Conservation (phyloP, 2,113 vertebrate species). For the Phaethornis superciliosus region DNA sequence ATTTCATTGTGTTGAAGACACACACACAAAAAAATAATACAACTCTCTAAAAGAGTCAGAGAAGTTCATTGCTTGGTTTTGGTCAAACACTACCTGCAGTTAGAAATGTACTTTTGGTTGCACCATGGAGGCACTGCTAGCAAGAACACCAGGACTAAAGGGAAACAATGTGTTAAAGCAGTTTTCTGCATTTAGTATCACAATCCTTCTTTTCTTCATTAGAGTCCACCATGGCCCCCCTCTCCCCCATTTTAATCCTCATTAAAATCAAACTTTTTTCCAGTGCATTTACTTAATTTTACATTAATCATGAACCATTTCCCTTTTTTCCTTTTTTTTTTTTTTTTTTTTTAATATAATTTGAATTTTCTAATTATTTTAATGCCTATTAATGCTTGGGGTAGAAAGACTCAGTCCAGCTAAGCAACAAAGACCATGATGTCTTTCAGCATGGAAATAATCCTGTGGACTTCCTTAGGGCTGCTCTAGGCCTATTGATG, state of each 20-base stretch:
- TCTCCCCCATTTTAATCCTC: not conserved
- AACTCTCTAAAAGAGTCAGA: not conserved
- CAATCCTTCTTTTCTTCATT: not conserved
- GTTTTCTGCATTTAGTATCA: not conserved
- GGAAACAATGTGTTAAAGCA: not conserved
- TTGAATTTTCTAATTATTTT: slow-evolving; percentile 18
- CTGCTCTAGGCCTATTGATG: not conserved
- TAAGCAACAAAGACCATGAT: not conserved
- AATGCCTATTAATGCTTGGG: not conserved
- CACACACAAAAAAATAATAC: not conserved
- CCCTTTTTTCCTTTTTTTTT: not conserved
- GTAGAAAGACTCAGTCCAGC: not conserved
- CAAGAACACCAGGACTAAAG: not conserved
- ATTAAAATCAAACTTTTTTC: slow-evolving; percentile 34
- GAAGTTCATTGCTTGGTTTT: not conserved
- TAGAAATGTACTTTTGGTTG: not conserved
- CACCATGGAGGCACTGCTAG: not conserved
- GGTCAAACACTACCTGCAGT: not conserved
- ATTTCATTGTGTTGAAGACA: not conserved
- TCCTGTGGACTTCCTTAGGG: not conserved
- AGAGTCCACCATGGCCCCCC: not conserved
- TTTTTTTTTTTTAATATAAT: not conserved
- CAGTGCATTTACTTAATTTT: slow-evolving; percentile 29
- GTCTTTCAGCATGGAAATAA: not conserved
- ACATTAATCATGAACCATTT: not conserved